Evolutionary conservation across 2,797 vertebrate species (phyloP).

Genomic region (Poeciliopsis presidionis): DNA sequence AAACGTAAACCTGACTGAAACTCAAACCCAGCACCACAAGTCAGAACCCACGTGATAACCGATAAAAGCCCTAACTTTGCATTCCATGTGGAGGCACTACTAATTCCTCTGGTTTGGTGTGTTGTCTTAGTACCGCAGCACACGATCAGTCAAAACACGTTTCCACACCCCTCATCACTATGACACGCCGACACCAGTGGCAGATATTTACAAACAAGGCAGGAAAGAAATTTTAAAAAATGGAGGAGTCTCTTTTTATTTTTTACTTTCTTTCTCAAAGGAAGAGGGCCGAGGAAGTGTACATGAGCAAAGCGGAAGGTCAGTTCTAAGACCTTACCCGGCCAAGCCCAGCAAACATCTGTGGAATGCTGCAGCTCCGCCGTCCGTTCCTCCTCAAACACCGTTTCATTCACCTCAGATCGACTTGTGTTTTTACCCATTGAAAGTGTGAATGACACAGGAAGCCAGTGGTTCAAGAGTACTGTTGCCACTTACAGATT

Average conservation of each 20-base stretch:
- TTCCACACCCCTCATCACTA: conserved; percentile 33
- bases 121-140: conserved; percentile 20
- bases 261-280: neutral
- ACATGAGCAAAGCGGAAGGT: conserved; percentile 48
- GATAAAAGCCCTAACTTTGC: neutral
- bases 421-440: conserved; percentile 11
- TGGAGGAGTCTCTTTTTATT: conserved; percentile 12
- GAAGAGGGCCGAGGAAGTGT: conserved; percentile 40
- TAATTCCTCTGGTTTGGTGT: neutral
- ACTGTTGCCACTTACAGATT: neutral
- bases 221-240: neutral
- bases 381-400: conserved; percentile 10
- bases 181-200: conserved; percentile 40
- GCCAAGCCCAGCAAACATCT: conserved; percentile 65
- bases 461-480: neutral
- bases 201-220: conserved; percentile 24
- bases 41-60: neutral
- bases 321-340: conserved; percentile 25
- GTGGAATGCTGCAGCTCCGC: conserved; percentile 64
- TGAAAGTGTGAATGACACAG: neutral
- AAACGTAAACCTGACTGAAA: neutral
- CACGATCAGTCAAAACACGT: conserved; percentile 60
- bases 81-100: neutral
- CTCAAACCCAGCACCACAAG: neutral
- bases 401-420: conserved; percentile 26